phyloP scores from a whole-genome alignment of 2,113 vertebrate species.

The Pteropus alecto region DNA sequence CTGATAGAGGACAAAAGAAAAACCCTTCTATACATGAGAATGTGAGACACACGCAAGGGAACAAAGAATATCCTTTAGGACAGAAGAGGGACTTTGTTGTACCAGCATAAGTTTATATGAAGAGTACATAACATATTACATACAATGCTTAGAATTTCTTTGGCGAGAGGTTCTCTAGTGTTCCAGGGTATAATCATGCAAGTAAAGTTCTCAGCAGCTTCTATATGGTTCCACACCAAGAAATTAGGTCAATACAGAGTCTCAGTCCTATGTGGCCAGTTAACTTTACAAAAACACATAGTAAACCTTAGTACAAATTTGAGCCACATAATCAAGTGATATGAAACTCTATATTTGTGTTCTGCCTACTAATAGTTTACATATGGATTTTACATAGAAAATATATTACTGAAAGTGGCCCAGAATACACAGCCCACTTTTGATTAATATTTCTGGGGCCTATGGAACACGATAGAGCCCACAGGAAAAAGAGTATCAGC shows the following conservation, averaged over 20 bases:
- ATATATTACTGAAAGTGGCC: constrained; percentile 25
- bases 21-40: background rate
- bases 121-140: background rate
- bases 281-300: constrained; percentile 48
- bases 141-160: background rate
- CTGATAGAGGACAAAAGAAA: background rate
- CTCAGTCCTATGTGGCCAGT: constrained; percentile 45
- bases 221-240: background rate
- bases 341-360: constrained; percentile 50
- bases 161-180: background rate
- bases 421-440: background rate
- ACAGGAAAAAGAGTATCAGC: background rate
- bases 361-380: constrained; percentile 42
- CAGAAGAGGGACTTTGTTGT: background rate
- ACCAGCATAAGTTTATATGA: background rate
- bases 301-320: constrained; percentile 45
- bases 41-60: background rate
- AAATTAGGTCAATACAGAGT: constrained; percentile 1
- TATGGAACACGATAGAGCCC: background rate
- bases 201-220: constrained; percentile 3
- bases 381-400: constrained; percentile 45
- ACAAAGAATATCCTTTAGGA: background rate
- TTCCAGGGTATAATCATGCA: constrained; percentile 1
- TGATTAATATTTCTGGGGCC: background rate
- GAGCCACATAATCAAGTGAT: constrained; percentile 17